Evolutionary conservation across 2,888 invertebrate species (phyloP).

Genomic region (Plagodis pulveraria): DNA sequence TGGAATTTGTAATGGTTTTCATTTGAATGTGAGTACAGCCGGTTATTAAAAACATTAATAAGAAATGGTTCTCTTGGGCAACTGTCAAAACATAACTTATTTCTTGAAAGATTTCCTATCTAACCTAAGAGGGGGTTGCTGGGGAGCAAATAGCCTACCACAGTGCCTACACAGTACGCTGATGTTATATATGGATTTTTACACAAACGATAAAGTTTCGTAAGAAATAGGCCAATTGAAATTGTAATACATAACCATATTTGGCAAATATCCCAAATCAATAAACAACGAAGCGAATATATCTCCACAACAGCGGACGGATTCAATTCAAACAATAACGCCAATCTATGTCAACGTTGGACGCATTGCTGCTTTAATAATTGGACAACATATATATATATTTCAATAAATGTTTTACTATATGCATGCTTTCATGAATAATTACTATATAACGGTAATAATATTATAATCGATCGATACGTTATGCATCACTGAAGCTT

Average conservation of each 20-base stretch:
- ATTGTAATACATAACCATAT: not conserved
- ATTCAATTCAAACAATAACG: not conserved
- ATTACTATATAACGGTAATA: conserved; percentile 1
- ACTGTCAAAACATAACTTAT: too few species aligned
- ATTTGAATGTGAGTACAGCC: too few species aligned
- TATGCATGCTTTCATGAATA: conserved; percentile 2
- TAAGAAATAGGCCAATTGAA: too few species aligned
- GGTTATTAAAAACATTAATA: too few species aligned
- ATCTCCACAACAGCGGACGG: not conserved
- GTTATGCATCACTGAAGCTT: not conserved
- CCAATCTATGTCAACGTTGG: not conserved
- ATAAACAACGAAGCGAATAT: conserved; percentile 3
- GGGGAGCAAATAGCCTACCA: too few species aligned
- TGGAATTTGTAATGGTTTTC: too few species aligned
- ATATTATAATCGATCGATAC: conserved; percentile 1
- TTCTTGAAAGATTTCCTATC: too few species aligned
- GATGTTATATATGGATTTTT: too few species aligned
- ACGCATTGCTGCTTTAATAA: conserved; percentile 8
- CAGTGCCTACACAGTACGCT: too few species aligned
- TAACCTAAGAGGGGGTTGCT: too few species aligned
- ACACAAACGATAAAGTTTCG: too few species aligned
- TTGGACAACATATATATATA: conserved; percentile 9
- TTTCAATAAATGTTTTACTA: conserved; percentile 6
- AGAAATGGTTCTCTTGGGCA: too few species aligned
- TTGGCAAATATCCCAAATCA: conserved; percentile 14